These are phyloP conservation scores for Eupristina koningsbergeri DNA, from an alignment of 1,140 invertebrate genomes.

Conservation along the genomic window DNA sequence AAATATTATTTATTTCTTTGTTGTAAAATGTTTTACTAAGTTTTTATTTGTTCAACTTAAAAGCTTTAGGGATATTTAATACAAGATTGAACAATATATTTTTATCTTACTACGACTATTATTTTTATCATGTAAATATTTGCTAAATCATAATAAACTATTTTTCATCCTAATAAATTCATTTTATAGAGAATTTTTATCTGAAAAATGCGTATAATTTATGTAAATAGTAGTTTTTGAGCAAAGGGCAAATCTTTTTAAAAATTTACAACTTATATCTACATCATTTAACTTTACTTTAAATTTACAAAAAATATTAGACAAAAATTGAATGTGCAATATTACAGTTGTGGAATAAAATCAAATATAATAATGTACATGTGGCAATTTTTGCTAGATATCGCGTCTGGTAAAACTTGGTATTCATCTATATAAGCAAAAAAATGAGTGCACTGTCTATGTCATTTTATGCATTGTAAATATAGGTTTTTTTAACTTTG, in stretches of 20 bases:
- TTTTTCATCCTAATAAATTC: no score
- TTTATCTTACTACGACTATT: not conserved
- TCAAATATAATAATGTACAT: not conserved
- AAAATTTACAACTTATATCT: no score
- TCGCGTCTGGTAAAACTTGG: not conserved
- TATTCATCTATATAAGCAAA: not conserved
- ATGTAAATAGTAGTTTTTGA: no score
- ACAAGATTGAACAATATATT: not conserved
- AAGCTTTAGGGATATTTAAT: not conserved
- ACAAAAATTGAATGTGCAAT: not conserved
- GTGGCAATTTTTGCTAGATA: not conserved
- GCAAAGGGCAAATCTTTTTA: no score
- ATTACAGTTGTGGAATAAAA: not conserved
- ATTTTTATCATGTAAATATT: not conserved
- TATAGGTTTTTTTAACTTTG: not conserved
- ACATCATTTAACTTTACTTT: not conserved
- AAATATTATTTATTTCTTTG: not conserved
- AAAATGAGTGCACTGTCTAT: not conserved
- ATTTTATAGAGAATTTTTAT: no score
- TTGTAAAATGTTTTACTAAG: not conserved
- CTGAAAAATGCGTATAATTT: no score
- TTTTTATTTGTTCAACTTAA: not conserved
- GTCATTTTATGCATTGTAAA: constrained; percentile 1
- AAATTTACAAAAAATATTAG: not conserved
- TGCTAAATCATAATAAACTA: no score